Evolutionary conservation across 2,113 vertebrate genomes (phyloP).

Genomic region (Trematomus loennbergii): DNA sequence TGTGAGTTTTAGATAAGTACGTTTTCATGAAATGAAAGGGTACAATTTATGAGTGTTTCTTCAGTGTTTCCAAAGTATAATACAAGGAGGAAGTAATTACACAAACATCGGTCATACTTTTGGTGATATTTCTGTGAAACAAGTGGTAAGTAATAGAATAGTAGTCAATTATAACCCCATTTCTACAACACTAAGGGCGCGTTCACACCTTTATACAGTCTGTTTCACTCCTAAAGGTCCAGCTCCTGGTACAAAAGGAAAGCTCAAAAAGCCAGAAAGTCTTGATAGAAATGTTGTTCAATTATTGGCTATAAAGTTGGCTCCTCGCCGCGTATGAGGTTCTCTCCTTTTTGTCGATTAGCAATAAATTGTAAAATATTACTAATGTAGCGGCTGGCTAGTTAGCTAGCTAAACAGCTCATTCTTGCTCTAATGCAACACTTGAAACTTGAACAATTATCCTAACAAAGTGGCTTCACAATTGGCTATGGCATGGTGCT

Average conservation of each 20-base stretch:
- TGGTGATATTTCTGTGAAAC: constrained; percentile 5
- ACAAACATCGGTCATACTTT: constrained; percentile 1
- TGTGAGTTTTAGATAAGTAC: constrained; percentile 18
- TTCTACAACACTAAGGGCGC: not conserved
- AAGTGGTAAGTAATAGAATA: constrained; percentile 2
- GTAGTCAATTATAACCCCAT: not conserved
- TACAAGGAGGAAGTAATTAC: constrained; percentile 16
- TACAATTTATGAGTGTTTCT: constrained; percentile 1
- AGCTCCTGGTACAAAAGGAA: too few species aligned
- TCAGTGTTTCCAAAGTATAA: not conserved
- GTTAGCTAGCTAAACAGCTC: not conserved
- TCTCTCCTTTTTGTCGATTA: not conserved
- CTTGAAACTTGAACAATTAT: not conserved
- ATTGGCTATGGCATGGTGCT: too few species aligned
- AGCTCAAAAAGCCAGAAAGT: too few species aligned
- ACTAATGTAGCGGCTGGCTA: not conserved
- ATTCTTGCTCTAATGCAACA: not conserved
- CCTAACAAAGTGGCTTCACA: not conserved
- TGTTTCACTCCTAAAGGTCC: too few species aligned
- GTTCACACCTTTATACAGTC: too few species aligned
- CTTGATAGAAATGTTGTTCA: too few species aligned
- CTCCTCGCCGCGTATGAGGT: too few species aligned
- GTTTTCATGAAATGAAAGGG: constrained; percentile 6
- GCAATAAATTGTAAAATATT: not conserved
- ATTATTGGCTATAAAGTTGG: too few species aligned